Base-by-base conservation (phyloP, 2,888 invertebrate genomes). In the Dermolepida albohirtum region DNA sequence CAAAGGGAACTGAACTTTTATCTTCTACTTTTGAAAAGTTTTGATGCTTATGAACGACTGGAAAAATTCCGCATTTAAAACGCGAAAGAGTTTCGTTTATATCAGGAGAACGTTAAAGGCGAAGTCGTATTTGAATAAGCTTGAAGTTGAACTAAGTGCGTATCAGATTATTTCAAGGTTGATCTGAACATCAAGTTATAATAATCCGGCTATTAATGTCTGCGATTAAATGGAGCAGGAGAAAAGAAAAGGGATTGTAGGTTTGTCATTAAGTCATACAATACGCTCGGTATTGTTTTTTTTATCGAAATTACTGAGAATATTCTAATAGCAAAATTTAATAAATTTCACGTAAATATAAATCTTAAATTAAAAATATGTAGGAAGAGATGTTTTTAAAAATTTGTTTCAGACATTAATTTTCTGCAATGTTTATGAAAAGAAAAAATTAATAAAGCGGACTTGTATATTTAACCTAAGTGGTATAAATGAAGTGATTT, bases 1-100 rank as follows among this genome's bases (percentile, higher is more conserved):
- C 55, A 55, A 57, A 57, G 43, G 57, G 57, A 22, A 44, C 29
- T 57, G 22, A 44, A 57, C 57, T 57, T 57, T 57, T 57, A 44
- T 29, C 57, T 57, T 57, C 44, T 29, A 43, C 57, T 57, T 43
- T 43, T 57, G 57, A 29, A 39, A 57, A 57, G 29, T 57, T 57
- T 57, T 43, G n/a, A 27, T 57, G 43, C 57, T 39, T 44, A 43
- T 27, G 43, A 44, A 43, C 27, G 43, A 29, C 17, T 44, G 57
- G 43, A 57, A 57, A 57, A 44, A 57, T 57, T 57, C 57, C 43
- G 27, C n/a, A 57, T 57, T 57, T 57, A 44, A 57, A 57, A 44
- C 44, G 44, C 44, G 43, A 57, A 55, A 40, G 57, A 57, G 57
- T 44, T 57, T 44, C 57, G 57, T 57, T 44, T 43, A 44, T 57